Conservation (phyloP, 2,113 vertebrate species). For the Chionomys nivalis region DNA sequence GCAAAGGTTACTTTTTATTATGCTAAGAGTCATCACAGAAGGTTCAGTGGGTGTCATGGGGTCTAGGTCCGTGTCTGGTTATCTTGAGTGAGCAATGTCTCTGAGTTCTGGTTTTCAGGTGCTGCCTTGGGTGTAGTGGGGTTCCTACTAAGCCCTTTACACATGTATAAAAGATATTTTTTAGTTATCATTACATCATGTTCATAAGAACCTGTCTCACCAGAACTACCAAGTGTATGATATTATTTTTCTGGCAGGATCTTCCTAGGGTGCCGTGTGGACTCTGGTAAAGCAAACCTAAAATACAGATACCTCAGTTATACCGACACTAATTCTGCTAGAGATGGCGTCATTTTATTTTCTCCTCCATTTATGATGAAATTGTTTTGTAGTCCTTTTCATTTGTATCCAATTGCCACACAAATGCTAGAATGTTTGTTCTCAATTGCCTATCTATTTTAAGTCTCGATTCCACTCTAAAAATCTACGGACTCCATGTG, state of each 20-base stretch:
- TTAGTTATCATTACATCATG: neutral
- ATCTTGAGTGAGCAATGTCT: neutral
- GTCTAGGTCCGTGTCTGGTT: neutral
- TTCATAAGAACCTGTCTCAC: neutral
- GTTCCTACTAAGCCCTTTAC: neutral
- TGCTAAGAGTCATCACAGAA: neutral
- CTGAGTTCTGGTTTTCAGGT: neutral
- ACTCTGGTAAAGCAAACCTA: neutral
- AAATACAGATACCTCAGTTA: neutral
- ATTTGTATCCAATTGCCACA: neutral
- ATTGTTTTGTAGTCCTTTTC: neutral
- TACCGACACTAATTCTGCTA: neutral
- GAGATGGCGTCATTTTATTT: neutral
- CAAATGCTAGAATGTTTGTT: neutral
- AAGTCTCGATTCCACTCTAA: constrained; percentile 40
- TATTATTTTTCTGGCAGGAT: neutral
- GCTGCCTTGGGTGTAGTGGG: neutral
- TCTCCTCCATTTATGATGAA: constrained; percentile 32
- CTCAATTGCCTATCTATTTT: neutral
- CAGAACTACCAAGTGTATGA: neutral
- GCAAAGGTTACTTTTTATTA: neutral
- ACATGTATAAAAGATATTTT: neutral
- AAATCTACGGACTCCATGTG: neutral
- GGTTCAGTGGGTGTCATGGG: neutral
- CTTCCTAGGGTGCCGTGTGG: neutral